Evolutionary conservation across 2,113 vertebrate genomes (phyloP), one percentile per base, ranked within the genome.

Genomic region (Lamprotornis superbus): DNA sequence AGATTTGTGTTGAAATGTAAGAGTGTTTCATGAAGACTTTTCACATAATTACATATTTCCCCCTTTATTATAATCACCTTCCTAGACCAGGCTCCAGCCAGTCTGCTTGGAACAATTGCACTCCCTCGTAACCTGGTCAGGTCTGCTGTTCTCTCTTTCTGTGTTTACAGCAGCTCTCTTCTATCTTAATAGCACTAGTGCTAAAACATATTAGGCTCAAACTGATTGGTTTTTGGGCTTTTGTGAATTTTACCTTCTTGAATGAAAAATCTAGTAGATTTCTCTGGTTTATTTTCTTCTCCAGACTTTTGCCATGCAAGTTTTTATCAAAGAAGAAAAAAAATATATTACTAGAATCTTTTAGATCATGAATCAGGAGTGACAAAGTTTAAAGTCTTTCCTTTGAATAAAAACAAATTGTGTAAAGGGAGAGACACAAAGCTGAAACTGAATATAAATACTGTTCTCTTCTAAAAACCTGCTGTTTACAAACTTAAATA

Each of bases 1-100:
- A 86, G 52, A 68, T 96, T 74, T 95, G 40, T 39, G 3, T 64
- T 95, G 84, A 90, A 97, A 95, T 91, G 57, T 68, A 71, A 77
- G 64, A 24, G 23, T 73, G 37, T 83, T 93, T 89, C 0, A 2
- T 71, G 47, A 91, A 94, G 75, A 42, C 71, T 87, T 83, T 61
- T 87, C 76, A 82, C 71, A 47, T 93, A 91, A 94, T 97, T 95
- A n/a, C 71, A 68, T 2, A 78, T 97, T 94, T 96, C 95, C 83
- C 95, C 13, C 92, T 95, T 95, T 94, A 75, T 97, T 97, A 84
- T 61, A 95, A 95, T 98, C 97, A 97, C 96, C 96, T 98, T 98
- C 97, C 97, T 97, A 97, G 96, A 96, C 97, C 93, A 92, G 97
- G 97, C 98, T 99, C 97, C 96, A 91, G 97, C 96, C 90, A 96